Conservation (phyloP, 2,888 invertebrate genomes). For the Dolomedes plantarius region DNA sequence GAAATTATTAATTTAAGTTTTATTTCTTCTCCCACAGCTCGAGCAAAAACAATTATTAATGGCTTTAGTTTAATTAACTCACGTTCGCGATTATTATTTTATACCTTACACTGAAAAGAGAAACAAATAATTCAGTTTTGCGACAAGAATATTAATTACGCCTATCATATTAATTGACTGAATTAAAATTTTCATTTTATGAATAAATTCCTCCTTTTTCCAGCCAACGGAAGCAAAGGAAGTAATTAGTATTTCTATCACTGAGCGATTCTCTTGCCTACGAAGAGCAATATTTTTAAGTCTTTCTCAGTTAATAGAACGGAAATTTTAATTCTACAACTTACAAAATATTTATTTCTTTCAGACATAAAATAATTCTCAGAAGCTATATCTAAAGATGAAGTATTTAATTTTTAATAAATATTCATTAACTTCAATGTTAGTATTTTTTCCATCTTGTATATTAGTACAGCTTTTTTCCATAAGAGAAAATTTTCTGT, state of each 20-base stretch:
- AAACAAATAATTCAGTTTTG: neutral
- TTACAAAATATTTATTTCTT: no score
- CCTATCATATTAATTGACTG: neutral
- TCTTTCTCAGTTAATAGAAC: no score
- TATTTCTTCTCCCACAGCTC: neutral
- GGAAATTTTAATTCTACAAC: no score
- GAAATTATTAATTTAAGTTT: neutral
- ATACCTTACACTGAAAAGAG: neutral
- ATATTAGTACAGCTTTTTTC: no score
- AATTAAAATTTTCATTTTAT: neutral
- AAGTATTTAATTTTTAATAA: no score
- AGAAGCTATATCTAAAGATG: no score
- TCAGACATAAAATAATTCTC: no score
- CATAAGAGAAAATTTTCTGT: no score
- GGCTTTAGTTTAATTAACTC: neutral
- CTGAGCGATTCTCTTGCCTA: neutral
- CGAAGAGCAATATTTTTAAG: no score
- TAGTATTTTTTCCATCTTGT: no score
- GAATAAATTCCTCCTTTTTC: neutral
- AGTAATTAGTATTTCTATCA: neutral
- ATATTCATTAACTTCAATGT: no score
- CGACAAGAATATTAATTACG: neutral
- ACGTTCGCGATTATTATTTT: neutral
- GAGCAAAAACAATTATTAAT: neutral
- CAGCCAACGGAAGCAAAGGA: neutral